A percentile compares a stretch with the other conserved stretches of the same genome.
phyloP scores from a whole-genome alignment of 2,113 vertebrate species.

The Xerus inauris region DNA sequence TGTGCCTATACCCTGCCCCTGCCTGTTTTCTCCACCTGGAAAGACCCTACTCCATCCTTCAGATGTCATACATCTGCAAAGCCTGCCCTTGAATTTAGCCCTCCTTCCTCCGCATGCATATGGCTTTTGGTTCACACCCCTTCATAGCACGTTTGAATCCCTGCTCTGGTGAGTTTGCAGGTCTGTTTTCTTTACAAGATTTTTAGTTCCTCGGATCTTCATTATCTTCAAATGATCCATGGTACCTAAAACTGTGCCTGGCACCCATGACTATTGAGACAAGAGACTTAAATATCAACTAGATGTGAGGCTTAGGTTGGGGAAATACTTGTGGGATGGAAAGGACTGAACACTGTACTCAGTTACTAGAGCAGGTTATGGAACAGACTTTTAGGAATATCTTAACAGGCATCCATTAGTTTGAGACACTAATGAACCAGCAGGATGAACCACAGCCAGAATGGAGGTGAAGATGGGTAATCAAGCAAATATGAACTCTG shows the following conservation, averaged over 20 bases:
- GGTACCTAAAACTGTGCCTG: neutral
- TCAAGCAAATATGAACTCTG: neutral
- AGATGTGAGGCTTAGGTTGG: neutral
- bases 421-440: neutral
- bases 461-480: neutral
- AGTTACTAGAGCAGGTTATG: neutral
- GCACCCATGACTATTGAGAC: neutral
- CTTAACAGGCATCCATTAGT: neutral
- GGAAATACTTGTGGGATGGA: neutral
- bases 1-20: neutral
- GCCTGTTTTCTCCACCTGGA: neutral
- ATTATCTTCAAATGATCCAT: neutral
- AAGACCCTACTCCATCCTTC: neutral
- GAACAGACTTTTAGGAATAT: neutral
- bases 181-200: neutral
- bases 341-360: neutral
- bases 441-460: neutral
- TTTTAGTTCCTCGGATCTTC: neutral
- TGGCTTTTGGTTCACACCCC: neutral
- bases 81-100: neutral
- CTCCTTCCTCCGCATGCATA: neutral
- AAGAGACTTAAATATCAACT: neutral
- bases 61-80: neutral
- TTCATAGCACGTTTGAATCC: rapidly evolving
- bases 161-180: neutral